Evolutionary conservation across 1,140 invertebrate species (phyloP).

Genomic region (Linepithema humile): DNA sequence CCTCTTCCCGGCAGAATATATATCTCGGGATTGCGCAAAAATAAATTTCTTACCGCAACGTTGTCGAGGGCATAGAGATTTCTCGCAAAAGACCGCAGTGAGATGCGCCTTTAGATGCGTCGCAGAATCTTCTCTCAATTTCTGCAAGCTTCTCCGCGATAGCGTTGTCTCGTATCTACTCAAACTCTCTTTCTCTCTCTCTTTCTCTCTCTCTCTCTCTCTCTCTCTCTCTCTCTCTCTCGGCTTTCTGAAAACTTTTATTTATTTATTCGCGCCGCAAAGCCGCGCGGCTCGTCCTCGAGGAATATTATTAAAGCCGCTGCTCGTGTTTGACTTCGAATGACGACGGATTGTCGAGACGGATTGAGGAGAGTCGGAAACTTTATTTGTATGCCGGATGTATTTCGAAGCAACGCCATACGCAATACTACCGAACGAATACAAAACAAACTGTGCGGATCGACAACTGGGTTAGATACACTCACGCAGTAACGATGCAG

Average conservation of each 20-base stretch:
- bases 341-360: not conserved
- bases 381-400: slow-evolving; percentile 72
- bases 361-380: not conserved
- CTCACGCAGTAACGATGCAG: slow-evolving; percentile 27
- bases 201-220: not conserved
- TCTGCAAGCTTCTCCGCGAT: slow-evolving; percentile 31
- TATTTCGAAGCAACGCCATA: slow-evolving; percentile 71
- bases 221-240: not conserved
- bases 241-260: slow-evolving; percentile 60
- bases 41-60: slow-evolving; percentile 29
- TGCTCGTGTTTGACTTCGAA: slow-evolving; percentile 76
- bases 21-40: slow-evolving; percentile 25
- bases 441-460: slow-evolving; percentile 75
- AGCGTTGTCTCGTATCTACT: not conserved
- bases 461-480: slow-evolving; percentile 76
- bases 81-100: not conserved
- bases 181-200: not conserved
- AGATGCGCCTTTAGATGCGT: slow-evolving; percentile 10
- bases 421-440: slow-evolving; percentile 66
- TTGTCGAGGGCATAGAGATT: not conserved
- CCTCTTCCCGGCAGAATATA: slow-evolving; percentile 29
- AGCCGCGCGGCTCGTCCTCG: slow-evolving; percentile 50
- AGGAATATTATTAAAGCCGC: slow-evolving; percentile 69
- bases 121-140: slow-evolving; percentile 45
- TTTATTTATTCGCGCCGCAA: slow-evolving; percentile 66